Evolutionary conservation across 2,113 vertebrate genomes (phyloP).

Genomic region (Limnothrissa miodon): DNA sequence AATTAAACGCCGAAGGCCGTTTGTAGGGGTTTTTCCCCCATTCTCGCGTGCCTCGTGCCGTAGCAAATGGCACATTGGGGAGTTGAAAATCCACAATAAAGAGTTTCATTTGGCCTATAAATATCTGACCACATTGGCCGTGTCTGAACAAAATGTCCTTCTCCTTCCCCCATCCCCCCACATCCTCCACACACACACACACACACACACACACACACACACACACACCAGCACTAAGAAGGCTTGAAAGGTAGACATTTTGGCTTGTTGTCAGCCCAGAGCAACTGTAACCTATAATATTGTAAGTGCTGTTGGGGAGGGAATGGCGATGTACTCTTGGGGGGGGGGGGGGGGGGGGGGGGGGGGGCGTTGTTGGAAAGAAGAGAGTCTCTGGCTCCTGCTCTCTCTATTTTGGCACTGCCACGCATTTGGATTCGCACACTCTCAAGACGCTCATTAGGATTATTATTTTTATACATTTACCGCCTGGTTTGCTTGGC

Average conservation of each 20-base stretch:
- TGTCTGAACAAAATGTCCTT: conserved; percentile 14
- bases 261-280: neutral
- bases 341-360: neutral
- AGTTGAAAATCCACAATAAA: conserved; percentile 16
- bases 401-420: conserved; percentile 30
- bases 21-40: neutral
- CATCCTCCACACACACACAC: neutral
- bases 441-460: conserved; percentile 51
- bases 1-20: neutral
- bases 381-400: neutral
- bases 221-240: neutral
- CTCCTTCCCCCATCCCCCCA: neutral
- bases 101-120: conserved; percentile 18
- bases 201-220: no score
- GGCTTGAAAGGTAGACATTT: neutral
- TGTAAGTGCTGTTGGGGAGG: neutral
- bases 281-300: neutral
- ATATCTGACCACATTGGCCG: neutral
- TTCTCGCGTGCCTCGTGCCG: neutral
- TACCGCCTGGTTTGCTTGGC: conserved; percentile 46
- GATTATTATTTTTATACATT: conserved; percentile 47
- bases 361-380: neutral
- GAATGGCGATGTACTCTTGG: no score
- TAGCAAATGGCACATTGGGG: neutral
- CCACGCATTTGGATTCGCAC: conserved; percentile 16